Percentiles rank a stretch among this genome's conserved stretches.
These are phyloP conservation scores for Sander lucioperca DNA, from an alignment of 2,113 vertebrate genomes.

Conservation along the genomic window DNA sequence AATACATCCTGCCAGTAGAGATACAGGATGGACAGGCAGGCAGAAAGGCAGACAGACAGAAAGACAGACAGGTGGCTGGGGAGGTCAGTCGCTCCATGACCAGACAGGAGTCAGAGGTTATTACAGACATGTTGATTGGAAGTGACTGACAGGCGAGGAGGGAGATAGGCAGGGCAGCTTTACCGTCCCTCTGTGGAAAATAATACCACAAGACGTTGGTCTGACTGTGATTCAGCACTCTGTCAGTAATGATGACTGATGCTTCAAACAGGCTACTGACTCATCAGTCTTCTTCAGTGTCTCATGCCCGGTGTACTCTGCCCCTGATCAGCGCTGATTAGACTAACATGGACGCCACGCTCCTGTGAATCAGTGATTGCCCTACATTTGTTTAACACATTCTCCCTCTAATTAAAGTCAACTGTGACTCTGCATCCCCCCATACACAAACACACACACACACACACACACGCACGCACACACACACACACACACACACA, in stretches of 20 bases:
- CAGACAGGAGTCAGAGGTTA: conserved; percentile 46
- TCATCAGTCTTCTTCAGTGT: conserved; percentile 48
- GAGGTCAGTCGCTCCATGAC: conserved; percentile 27
- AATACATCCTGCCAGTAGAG: background rate
- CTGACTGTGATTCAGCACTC: conserved; percentile 43
- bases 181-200: conserved; percentile 20
- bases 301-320: conserved; percentile 11
- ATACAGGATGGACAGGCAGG: background rate
- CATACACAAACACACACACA: background rate
- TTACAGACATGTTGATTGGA: conserved; percentile 51
- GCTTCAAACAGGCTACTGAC: conserved; percentile 46
- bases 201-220: conserved; percentile 19
- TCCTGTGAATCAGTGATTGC: conserved; percentile 54
- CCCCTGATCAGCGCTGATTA: conserved; percentile 55
- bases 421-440: conserved; percentile 32
- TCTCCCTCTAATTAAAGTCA: conserved; percentile 60
- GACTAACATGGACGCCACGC: conserved; percentile 24
- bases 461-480: background rate
- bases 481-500: background rate
- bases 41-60: conserved; percentile 2
- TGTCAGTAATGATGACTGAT: conserved; percentile 44
- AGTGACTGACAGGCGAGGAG: conserved; percentile 37
- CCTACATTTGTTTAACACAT: conserved; percentile 66
- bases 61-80: conserved; percentile 3
- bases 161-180: background rate